Evolutionary conservation across 2,888 invertebrate species (phyloP).

Genomic region (Ornithoptera priamus): DNA sequence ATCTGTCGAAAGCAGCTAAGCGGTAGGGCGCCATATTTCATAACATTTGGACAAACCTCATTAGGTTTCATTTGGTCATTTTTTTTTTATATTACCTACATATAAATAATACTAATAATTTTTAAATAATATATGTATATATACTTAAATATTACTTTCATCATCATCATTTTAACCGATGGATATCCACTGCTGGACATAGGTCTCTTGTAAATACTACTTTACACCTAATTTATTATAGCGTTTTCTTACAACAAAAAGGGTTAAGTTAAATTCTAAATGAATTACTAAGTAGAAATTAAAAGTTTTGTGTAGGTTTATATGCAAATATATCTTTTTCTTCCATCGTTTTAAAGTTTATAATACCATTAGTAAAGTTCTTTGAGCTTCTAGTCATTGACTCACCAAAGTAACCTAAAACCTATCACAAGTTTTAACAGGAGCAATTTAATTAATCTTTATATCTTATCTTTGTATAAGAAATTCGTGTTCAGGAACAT

Average conservation of each 20-base stretch:
- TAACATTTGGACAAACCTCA: constrained; percentile 9
- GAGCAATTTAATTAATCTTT: too few relatives aligned
- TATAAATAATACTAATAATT: neutral
- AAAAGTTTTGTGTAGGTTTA: too few relatives aligned
- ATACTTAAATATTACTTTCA: neutral
- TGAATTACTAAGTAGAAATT: too few relatives aligned
- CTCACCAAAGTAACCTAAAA: too few relatives aligned
- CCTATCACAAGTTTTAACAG: too few relatives aligned
- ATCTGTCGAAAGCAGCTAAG: constrained; percentile 14
- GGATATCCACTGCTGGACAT: too few relatives aligned
- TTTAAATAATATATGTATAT: neutral
- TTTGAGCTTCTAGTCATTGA: too few relatives aligned
- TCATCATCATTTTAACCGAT: neutral
- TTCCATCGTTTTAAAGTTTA: too few relatives aligned
- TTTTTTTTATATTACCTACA: neutral
- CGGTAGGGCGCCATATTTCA: constrained; percentile 11
- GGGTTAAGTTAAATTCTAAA: too few relatives aligned
- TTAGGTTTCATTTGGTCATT: neutral
- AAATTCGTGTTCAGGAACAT: neutral
- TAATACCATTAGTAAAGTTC: too few relatives aligned
- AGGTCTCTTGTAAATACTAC: neutral
- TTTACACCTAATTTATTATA: neutral
- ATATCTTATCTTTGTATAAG: neutral
- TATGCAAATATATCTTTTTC: too few relatives aligned
- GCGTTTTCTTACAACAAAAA: too few relatives aligned